Conservation (phyloP, 1,140 invertebrate species). For the Bombus consobrinus region DNA sequence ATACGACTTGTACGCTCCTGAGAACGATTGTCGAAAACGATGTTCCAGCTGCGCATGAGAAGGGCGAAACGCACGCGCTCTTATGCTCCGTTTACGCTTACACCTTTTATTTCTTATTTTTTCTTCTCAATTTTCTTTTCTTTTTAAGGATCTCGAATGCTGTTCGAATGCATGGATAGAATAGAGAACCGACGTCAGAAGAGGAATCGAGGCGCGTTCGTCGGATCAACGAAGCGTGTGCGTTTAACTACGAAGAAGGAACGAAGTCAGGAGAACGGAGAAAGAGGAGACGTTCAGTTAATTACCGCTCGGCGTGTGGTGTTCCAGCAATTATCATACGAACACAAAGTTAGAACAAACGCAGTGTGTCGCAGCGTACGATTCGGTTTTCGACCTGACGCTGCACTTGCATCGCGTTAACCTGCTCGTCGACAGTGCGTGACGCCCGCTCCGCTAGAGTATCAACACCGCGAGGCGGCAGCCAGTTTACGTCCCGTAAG, state of each 20-base stretch:
- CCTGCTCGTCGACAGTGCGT: not conserved
- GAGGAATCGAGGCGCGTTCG: not conserved
- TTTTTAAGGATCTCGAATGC: constrained; percentile 2
- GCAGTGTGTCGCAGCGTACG: no score
- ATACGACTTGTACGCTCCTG: constrained; percentile 50
- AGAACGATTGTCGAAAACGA: constrained; percentile 53
- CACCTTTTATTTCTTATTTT: constrained; percentile 2
- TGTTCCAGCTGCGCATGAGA: constrained; percentile 65
- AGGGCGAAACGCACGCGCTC: constrained; percentile 62
- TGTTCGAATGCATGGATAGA: not conserved
- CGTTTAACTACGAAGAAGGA: not conserved
- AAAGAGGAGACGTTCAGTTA: not conserved
- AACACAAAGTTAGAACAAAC: not conserved
- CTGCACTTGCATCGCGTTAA: constrained; percentile 20
- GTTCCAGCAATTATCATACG: constrained; percentile 1
- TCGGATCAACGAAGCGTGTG: not conserved
- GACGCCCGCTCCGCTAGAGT: not conserved
- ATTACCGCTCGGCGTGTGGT: not conserved
- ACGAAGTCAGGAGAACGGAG: not conserved
- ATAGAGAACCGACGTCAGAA: not conserved
- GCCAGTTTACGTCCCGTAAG: constrained; percentile 18
- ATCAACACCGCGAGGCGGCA: not conserved
- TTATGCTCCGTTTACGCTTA: constrained; percentile 49
- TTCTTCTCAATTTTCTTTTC: not conserved
- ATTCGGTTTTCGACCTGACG: not conserved